Base-by-base conservation (phyloP, 2,888 invertebrate genomes). In the Meta bourneti region DNA sequence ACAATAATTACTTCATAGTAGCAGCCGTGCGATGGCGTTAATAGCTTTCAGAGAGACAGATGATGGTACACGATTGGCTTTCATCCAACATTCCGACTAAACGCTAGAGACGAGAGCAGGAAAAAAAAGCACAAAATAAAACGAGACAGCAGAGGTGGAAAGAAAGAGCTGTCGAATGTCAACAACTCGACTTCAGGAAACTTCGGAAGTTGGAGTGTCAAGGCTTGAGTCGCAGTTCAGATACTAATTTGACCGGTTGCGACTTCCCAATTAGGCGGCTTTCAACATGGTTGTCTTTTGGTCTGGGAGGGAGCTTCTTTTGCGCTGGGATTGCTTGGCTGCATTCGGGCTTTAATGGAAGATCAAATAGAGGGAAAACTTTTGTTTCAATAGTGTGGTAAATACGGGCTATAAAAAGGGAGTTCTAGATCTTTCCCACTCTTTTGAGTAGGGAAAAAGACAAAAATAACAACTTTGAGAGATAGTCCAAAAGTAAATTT, bases 131-230 rank as follows among this genome's bases (percentile, higher is more conserved):
- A 80, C 13, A 61, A 54, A 61, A 80, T n/a, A n/a, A 51, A 34
- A 4, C 34, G 34, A 34, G 34, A 74, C 20, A 74, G 11, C 72
- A 78, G 70, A 72, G 34, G 13, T 19, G 80, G n/a, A 87, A 54
- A n/a, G 48, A 85, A 69, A 54, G 72, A 87, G 49, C 80, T 88
- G 88, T 80, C 88, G 88, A 88, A 88, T 89, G 88, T 75, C 81
- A 87, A 80, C 79, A 54, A 54, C 54, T 79, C 78, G 61, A 61
- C 8, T 34, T 34, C 34, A 9, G 80, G 71, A 79, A 72, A 34
- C 51, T 82, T 49, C 70, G 54, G 20, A n/a, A 52, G 79, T 51
- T 52, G 52, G n/a, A 77, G 8, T 8, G 52, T 8, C 49, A 52
- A 77, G 52, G n/a, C 51, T 9, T 6, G 77, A 19, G 79, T 79